Evolutionary conservation across 2,113 vertebrate genomes (phyloP), one percentile per base, ranked within the genome.

Genomic region (Coptodon rendalli): DNA sequence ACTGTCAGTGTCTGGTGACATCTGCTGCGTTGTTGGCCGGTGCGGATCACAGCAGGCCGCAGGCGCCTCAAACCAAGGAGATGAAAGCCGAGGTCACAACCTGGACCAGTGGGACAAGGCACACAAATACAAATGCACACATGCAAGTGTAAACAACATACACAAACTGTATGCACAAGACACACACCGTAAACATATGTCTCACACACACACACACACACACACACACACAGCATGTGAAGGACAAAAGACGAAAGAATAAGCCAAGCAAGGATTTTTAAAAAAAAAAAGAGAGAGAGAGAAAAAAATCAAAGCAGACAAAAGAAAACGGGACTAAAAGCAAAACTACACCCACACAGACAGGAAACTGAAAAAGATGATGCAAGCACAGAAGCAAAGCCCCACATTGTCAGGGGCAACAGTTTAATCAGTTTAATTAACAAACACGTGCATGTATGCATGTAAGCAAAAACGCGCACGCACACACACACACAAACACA

Each of bases 31-130:
- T 91, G 94, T 89, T 95, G 94, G 94, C 93, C 19, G 43, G 89
- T 92, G 86, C 80, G 3, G 81, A 52, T 87, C 94, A 2, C 95
- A 89, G 93, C 90, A 22, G 94, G 94, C 89, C 36, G 86, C 91
- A 76, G 85, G 89, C 92, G 90, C 90, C 88, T 93, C 93, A 91
- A 90, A 94, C 92, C 88, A 92, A 91, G 90, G 90, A 93, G 94
- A 95, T 95, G 95, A 95, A 95, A 95, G 95, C 89, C 14, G 91
- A 94, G 95, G 95, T 95, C 94, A 93, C 85, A 92, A 93, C 92
- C 92, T 87, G 92, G 89, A 94, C 91, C 92, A 80, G 89, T 90
- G 94, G 93, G 95, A 94, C 86, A 80, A 93, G 91, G 91, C 89
- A 85, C 80, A 92, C 88, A 88, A 88, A 85, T 31, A 91, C 81